Conservation (phyloP, 2,797 vertebrate genomes). For the Cryptoprocta ferox region DNA sequence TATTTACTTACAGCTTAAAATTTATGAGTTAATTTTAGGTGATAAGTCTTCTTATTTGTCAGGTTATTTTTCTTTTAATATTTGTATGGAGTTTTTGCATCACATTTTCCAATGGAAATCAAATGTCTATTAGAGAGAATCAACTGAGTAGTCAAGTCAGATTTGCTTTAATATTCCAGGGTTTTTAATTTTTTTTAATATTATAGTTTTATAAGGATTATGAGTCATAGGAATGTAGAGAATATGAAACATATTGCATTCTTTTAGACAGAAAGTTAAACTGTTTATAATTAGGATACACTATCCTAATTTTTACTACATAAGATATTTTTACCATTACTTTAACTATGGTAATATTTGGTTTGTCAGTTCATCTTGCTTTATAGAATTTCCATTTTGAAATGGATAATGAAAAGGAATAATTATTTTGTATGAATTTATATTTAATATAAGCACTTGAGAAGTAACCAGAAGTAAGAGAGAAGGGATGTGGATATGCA, state of each 20-base stretch:
- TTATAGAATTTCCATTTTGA: constrained; percentile 41
- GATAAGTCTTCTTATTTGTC: not conserved
- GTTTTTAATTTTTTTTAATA: constrained; percentile 52
- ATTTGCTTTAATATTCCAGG: constrained; percentile 12
- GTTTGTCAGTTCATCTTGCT: not conserved
- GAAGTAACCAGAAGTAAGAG: not conserved
- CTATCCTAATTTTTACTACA: constrained; percentile 33
- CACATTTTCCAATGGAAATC: constrained; percentile 20
- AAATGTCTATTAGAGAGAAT: constrained; percentile 23
- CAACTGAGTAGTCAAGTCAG: not conserved
- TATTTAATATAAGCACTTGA: not conserved
- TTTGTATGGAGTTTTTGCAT: not conserved
- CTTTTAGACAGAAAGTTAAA: constrained; percentile 47
- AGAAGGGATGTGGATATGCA: not conserved
- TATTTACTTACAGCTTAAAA: not conserved
- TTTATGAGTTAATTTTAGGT: not conserved
- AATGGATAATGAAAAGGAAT: constrained; percentile 16
- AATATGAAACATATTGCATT: not conserved
- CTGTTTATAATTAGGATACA: not conserved
- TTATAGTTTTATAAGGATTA: constrained; percentile 20
- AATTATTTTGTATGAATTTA: constrained; percentile 25
- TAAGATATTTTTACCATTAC: not conserved
- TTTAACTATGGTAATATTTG: constrained; percentile 41
- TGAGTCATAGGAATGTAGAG: not conserved
- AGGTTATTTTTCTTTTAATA: constrained; percentile 56